Percentiles rank a stretch among this genome's conserved stretches.
phyloP scores from a whole-genome alignment of 2,888 invertebrate genomes.

The Melieria picta region DNA sequence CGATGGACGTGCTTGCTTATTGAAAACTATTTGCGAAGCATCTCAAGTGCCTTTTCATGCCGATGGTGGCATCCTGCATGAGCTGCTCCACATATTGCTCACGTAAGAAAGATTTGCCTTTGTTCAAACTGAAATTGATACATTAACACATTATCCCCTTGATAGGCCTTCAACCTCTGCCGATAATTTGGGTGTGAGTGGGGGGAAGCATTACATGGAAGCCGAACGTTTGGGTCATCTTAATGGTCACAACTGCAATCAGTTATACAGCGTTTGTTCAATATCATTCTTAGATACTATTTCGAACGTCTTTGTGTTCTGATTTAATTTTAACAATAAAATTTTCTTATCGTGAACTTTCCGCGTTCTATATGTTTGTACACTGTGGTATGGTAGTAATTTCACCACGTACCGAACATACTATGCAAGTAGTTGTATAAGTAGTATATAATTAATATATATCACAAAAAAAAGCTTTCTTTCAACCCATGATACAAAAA shows the following conservation, averaged over 20 bases:
- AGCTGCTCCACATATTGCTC: not conserved
- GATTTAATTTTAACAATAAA: no score
- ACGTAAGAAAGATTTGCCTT: not conserved
- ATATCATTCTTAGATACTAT: not conserved
- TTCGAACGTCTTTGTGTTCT: not conserved
- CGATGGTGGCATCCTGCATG: not conserved
- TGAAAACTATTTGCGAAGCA: constrained; percentile 7
- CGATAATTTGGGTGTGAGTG: not conserved
- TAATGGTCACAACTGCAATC: not conserved
- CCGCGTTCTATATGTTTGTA: no score
- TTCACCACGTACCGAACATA: not conserved
- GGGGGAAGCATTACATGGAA: not conserved
- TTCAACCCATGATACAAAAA: no score
- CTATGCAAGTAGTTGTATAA: not conserved
- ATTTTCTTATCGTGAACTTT: no score
- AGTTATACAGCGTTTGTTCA: not conserved
- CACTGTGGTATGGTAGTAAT: no score
- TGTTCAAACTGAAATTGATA: not conserved
- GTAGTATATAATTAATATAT: no score
- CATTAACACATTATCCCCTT: not conserved
- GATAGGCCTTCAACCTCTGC: not conserved
- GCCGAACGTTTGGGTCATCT: not conserved
- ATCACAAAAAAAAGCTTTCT: no score
- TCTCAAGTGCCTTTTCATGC: not conserved
- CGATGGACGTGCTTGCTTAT: not conserved